A percentile compares a stretch with the other conserved stretches of the same genome.
phyloP scores from a whole-genome alignment of 2,113 vertebrate genomes.

The Antechinus flavipes region DNA sequence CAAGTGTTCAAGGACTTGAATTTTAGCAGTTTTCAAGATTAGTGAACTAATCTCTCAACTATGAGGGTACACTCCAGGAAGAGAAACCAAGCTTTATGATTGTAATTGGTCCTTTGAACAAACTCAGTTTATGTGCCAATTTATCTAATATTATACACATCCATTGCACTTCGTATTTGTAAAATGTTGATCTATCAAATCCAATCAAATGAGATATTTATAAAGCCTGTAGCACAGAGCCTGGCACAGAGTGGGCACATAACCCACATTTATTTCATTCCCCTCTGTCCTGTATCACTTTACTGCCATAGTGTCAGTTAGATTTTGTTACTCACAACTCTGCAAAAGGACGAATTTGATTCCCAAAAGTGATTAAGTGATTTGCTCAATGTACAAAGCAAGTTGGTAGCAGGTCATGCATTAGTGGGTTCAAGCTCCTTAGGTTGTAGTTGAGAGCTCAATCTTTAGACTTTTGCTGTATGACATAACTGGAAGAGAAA shows the following conservation, averaged over 20 bases:
- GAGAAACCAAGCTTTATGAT: constrained; percentile 9
- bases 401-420: constrained; percentile 8
- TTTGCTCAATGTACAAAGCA: background rate
- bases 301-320: background rate
- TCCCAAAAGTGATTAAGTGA: background rate
- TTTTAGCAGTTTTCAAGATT: constrained; percentile 53
- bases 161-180: constrained; percentile 4
- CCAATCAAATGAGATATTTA: background rate
- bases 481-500: background rate
- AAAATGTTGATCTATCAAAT: constrained; percentile 37
- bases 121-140: background rate
- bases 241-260: background rate
- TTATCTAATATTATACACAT: background rate
- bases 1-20: background rate
- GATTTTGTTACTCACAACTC: constrained; percentile 11
- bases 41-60: constrained; percentile 22
- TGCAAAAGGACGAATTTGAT: background rate
- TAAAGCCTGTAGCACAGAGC: background rate
- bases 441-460: background rate
- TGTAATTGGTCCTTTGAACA: constrained; percentile 21
- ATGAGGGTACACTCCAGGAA: constrained; percentile 32
- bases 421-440: background rate
- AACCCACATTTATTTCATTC: background rate
- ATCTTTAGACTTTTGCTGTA: background rate
- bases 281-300: background rate